A percentile compares a stretch with the other conserved stretches of the same genome.
These are phyloP conservation scores for Agraylea sexmaculata DNA, from an alignment of 1,140 invertebrate species.

Conservation along the genomic window DNA sequence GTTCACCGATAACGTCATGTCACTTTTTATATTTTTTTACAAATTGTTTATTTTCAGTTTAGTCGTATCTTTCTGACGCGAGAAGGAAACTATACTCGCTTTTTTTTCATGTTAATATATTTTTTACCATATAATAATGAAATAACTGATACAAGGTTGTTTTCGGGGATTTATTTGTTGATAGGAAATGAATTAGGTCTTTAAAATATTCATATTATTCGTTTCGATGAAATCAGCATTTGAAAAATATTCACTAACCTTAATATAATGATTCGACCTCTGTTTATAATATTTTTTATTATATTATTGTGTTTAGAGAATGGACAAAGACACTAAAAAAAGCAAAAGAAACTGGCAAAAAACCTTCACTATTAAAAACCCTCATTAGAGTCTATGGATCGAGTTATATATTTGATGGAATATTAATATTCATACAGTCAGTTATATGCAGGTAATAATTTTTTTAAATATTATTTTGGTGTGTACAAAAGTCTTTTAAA, in stretches of 20 bases:
- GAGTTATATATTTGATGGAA: conserved; percentile 16
- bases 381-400: conserved; percentile 14
- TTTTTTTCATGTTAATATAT: not conserved
- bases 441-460: conserved; percentile 5
- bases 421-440: conserved; percentile 9
- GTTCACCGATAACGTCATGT: too few relatives aligned
- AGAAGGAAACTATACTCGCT: too few relatives aligned
- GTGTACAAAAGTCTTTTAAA: too few relatives aligned
- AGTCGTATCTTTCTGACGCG: too few relatives aligned
- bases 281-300: not conserved
- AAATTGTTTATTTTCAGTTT: too few relatives aligned
- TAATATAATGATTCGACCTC: too few relatives aligned
- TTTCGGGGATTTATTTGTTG: not conserved
- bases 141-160: not conserved
- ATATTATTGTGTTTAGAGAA: conserved; percentile 11
- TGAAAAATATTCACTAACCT: not conserved
- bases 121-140: not conserved
- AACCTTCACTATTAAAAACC: conserved; percentile 11
- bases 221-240: not conserved
- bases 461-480: too few relatives aligned
- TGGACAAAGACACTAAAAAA: conserved; percentile 14
- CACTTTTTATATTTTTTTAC: too few relatives aligned
- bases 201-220: not conserved
- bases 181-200: not conserved
- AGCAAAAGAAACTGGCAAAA: conserved; percentile 5